phyloP scores from a whole-genome alignment of 2,797 vertebrate species.

The Emys orbicularis region DNA sequence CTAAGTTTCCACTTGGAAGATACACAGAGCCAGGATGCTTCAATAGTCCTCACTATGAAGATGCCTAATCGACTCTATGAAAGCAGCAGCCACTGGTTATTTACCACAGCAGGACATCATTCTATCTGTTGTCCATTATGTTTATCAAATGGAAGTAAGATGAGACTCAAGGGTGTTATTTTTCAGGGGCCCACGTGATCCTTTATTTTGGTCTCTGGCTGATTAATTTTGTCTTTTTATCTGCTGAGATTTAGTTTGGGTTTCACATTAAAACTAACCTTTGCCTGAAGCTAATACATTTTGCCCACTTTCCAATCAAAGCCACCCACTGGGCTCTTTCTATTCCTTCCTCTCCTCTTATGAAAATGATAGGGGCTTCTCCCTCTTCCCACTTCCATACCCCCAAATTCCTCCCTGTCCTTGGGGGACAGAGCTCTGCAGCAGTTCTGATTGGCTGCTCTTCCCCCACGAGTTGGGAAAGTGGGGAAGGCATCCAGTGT shows the following conservation, averaged over 20 bases:
- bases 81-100: neutral
- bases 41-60: neutral
- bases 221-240: neutral
- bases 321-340: neutral
- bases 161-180: rapidly evolving
- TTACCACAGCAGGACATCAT: neutral
- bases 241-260: neutral
- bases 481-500: neutral
- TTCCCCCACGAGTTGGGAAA: neutral
- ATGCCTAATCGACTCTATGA: neutral
- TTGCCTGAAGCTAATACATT: neutral
- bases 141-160: rapidly evolving
- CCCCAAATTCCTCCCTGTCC: neutral
- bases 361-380: neutral
- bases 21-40: neutral
- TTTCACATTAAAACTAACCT: neutral
- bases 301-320: neutral
- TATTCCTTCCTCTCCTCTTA: neutral
- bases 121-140: neutral
- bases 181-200: neutral
- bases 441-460: neutral
- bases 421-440: neutral
- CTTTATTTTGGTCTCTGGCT: neutral
- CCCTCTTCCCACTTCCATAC: neutral
- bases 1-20: neutral